Evolutionary conservation across 1,140 invertebrate genomes (phyloP).

Genomic region (Caligus rogercresseyi): DNA sequence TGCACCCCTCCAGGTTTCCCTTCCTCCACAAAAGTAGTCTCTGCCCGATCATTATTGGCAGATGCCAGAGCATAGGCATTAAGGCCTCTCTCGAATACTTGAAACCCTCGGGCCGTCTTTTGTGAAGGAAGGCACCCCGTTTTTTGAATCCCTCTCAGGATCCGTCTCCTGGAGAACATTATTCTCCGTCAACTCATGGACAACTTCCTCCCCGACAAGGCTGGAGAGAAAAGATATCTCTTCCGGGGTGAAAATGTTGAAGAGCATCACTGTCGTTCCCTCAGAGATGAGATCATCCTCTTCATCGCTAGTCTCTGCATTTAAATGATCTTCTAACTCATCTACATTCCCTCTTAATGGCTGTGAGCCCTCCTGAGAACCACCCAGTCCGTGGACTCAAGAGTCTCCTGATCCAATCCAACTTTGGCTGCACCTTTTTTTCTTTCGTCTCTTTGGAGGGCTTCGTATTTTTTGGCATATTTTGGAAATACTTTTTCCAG

Average conservation of each 20-base stretch:
- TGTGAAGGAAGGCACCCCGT: not conserved
- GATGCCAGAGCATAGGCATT: not conserved
- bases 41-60: not conserved
- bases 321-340: not conserved
- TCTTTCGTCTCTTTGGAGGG: not conserved
- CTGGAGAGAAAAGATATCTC: constrained; percentile 9
- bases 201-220: constrained; percentile 7
- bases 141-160: not conserved
- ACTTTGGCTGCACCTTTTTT: not conserved
- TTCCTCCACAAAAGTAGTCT: not conserved
- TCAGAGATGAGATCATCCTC: not conserved
- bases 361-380: not conserved
- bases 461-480: not conserved
- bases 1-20: too few species aligned
- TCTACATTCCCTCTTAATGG: not conserved
- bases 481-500: not conserved
- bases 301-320: not conserved
- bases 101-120: not conserved
- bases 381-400: not conserved
- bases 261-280: constrained; percentile 8
- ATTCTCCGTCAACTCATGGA: constrained; percentile 8
- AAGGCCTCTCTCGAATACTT: not conserved
- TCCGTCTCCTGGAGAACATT: not conserved
- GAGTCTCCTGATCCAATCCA: not conserved
- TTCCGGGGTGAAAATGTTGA: constrained; percentile 14